Conservation (phyloP, 2,113 vertebrate species). For the Chelonoidis abingdonii region DNA sequence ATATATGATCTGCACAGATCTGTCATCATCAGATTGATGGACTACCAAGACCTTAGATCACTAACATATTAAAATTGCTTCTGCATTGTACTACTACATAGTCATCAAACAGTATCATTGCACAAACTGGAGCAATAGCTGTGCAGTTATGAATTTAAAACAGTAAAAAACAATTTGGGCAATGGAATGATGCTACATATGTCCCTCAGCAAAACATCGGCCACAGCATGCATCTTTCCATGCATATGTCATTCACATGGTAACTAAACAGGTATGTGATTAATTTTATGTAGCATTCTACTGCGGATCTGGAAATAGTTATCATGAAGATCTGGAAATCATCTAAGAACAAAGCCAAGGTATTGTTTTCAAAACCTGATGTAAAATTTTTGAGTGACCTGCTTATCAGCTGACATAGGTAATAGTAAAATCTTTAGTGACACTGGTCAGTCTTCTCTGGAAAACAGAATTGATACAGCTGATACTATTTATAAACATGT, state of each 20-base stretch:
- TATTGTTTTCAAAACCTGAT: too few relatives aligned
- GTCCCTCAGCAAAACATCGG: not conserved
- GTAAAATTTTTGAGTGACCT: not conserved
- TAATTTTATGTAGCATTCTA: not conserved
- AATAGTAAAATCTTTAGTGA: not conserved
- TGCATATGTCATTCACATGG: not conserved
- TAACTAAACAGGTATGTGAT: not conserved
- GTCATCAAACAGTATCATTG: not conserved
- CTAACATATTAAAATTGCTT: not conserved
- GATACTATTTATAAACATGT: not conserved
- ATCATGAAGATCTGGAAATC: not conserved
- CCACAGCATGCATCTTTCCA: not conserved
- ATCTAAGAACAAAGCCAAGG: too few relatives aligned
- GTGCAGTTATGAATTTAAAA: not conserved
- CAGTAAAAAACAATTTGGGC: not conserved
- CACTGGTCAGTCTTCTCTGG: not conserved
- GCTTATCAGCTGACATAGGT: not conserved
- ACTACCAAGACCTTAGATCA: not conserved
- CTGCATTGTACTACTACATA: not conserved
- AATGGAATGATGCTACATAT: not conserved
- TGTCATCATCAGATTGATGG: too few relatives aligned
- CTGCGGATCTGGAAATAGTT: not conserved
- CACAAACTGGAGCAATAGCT: not conserved
- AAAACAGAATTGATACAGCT: not conserved
- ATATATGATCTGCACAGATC: too few relatives aligned